Conservation (phyloP, 1,140 invertebrate genomes). For the Manduca sexta region DNA sequence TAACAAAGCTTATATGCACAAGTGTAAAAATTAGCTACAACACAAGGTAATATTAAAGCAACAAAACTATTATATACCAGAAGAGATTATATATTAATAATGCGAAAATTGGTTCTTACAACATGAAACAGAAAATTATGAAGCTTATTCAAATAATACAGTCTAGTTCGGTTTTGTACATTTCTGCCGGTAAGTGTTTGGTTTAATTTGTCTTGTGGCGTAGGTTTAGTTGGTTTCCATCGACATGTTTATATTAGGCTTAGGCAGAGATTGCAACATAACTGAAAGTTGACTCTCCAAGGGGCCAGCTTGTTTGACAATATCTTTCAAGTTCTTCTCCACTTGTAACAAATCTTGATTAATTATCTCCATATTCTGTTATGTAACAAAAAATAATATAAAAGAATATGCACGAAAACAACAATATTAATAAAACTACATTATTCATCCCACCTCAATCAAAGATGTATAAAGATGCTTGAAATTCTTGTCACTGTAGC, state of each 20-base stretch:
- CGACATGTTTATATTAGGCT: slow-evolving; percentile 30
- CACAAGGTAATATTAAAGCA: too few relatives aligned
- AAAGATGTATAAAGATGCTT: slow-evolving; percentile 52
- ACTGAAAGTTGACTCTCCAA: slow-evolving; percentile 45
- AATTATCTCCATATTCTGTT: slow-evolving; percentile 63
- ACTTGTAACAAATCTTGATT: slow-evolving; percentile 58
- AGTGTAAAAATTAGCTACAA: too few relatives aligned
- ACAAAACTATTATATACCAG: too few relatives aligned
- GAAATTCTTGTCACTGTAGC: slow-evolving; percentile 48
- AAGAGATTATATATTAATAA: too few relatives aligned
- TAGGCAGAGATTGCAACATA: slow-evolving; percentile 42
- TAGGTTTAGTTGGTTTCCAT: slow-evolving; percentile 44
- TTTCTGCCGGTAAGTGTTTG: too few relatives aligned
- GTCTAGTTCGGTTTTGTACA: too few relatives aligned
- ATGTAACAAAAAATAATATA: slow-evolving; percentile 12
- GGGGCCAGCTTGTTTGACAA: slow-evolving; percentile 43
- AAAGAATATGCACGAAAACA: background rate
- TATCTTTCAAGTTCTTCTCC: slow-evolving; percentile 50
- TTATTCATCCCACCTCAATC: slow-evolving; percentile 34
- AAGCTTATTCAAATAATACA: too few relatives aligned
- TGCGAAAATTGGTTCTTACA: too few relatives aligned
- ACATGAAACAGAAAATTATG: too few relatives aligned
- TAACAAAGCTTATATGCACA: too few relatives aligned
- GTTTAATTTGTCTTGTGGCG: too few relatives aligned
- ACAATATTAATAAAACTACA: background rate